These are phyloP conservation scores for Habrosyne pyritoides DNA, from an alignment of 2,888 invertebrate species.

Conservation along the genomic window DNA sequence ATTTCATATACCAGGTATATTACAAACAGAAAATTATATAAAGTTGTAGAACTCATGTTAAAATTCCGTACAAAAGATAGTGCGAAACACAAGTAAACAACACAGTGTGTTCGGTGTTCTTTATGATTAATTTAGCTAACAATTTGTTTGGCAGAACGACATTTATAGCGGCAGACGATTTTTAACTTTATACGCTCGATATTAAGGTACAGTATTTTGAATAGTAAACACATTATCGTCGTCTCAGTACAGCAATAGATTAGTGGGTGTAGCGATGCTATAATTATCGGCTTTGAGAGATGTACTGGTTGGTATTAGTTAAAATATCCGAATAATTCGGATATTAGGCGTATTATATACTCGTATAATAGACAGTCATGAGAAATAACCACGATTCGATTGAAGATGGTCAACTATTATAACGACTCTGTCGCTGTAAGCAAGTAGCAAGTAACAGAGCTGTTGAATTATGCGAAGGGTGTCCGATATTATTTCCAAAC, in stretches of 20 bases:
- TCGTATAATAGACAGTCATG: too few species aligned
- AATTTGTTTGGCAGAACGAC: not conserved
- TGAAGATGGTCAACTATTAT: too few species aligned
- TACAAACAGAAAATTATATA: too few species aligned
- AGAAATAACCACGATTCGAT: too few species aligned
- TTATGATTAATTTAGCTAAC: not conserved
- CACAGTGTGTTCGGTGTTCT: not conserved
- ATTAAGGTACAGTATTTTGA: not conserved
- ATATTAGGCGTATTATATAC: too few species aligned
- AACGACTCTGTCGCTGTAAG: too few species aligned
- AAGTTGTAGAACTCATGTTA: not conserved
- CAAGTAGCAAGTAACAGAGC: too few species aligned
- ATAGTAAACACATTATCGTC: not conserved
- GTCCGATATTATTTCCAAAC: too few species aligned
- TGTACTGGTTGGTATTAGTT: not conserved
- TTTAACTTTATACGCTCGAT: not conserved
- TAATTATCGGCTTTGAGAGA: not conserved
- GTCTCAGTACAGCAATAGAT: constrained; percentile 4
- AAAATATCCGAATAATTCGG: not conserved
- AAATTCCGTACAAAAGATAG: not conserved
- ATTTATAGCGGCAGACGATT: not conserved
- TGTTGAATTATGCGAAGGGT: too few species aligned
- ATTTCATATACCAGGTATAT: too few species aligned
- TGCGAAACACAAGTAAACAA: not conserved
- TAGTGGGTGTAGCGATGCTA: constrained; percentile 8